Percentiles rank a stretch among this genome's conserved stretches.
Conservation (phyloP, 2,888 invertebrate genomes). For the Limnephilus auricula region DNA sequence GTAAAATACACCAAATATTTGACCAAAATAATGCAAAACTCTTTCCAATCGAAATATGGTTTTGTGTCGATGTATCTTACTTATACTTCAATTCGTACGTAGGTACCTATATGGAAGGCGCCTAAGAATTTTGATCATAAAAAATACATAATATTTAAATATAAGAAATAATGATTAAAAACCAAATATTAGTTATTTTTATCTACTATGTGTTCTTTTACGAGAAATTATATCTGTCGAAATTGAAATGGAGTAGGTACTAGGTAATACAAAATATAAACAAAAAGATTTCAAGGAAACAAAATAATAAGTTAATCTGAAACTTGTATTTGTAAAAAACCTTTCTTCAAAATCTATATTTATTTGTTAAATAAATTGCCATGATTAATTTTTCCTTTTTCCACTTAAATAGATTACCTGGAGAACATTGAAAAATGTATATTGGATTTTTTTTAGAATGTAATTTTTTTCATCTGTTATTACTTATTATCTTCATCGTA, state of each 20-base stretch:
- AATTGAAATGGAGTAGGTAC: no score
- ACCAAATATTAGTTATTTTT: no score
- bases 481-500: no score
- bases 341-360: no score
- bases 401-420: neutral
- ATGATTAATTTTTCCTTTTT: neutral
- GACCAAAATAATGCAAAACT: neutral
- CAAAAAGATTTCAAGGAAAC: neutral
- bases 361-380: no score
- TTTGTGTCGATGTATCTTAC: neutral
- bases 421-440: neutral
- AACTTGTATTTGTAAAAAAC: neutral
- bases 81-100: no score
- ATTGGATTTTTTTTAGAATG: neutral
- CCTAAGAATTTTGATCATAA: no score
- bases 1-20: neutral
- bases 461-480: no score
- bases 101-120: no score
- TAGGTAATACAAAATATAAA: neutral
- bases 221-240: neutral
- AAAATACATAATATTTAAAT: no score
- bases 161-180: no score
- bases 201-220: neutral
- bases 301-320: neutral
- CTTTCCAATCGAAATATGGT: neutral